Conservation (phyloP, 2,888 invertebrate genomes). For the Tetrapedia diversipes region DNA sequence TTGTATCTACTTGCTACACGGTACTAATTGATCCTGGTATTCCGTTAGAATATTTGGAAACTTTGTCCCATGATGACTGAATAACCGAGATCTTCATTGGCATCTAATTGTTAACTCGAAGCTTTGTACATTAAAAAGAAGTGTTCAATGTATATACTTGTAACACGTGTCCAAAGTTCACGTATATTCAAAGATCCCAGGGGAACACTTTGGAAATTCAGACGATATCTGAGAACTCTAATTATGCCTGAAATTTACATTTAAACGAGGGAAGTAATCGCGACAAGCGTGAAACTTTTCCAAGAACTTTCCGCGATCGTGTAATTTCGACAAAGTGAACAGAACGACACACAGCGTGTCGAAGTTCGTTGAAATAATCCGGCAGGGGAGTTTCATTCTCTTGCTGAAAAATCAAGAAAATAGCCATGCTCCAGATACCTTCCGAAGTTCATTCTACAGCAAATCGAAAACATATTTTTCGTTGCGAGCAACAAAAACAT, state of each 20-base stretch:
- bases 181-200: no score
- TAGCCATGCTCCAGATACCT: conserved; percentile 20
- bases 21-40: neutral
- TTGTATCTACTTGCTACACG: neutral
- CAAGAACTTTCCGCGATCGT: neutral
- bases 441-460: neutral
- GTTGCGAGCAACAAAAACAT: conserved; percentile 12
- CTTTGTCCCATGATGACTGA: neutral
- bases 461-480: conserved; percentile 38
- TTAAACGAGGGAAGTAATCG: conserved; percentile 42
- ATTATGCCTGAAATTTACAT: conserved; percentile 38
- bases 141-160: neutral
- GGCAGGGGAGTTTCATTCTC: neutral
- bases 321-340: conserved; percentile 9
- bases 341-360: neutral
- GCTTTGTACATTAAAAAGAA: neutral
- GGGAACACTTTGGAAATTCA: conserved; percentile 25
- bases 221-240: conserved; percentile 6
- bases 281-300: conserved; percentile 8
- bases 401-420: conserved; percentile 19
- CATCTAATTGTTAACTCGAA: neutral
- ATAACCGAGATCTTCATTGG: neutral
- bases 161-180: neutral
- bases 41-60: neutral
- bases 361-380: conserved; percentile 14